These are phyloP conservation scores for Leucosticte australis DNA, from an alignment of 2,113 vertebrate species.

Conservation along the genomic window DNA sequence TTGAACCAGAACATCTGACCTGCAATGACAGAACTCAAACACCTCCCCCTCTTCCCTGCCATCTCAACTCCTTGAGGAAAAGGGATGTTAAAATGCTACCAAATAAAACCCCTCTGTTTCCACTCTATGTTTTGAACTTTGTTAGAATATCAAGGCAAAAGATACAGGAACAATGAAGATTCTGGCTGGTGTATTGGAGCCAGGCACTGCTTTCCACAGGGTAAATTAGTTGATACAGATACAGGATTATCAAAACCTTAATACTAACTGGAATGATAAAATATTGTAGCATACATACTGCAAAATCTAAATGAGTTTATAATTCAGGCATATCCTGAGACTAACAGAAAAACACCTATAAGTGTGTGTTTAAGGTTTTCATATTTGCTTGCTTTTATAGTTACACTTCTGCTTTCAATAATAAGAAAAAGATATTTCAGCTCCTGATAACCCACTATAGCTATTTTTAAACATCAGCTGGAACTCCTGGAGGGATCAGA, in stretches of 20 bases:
- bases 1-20: not conserved
- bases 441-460: not conserved
- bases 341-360: not conserved
- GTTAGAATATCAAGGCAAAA: not conserved
- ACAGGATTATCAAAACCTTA: not conserved
- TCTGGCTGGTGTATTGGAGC: not conserved
- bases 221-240: not conserved
- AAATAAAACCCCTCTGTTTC: not conserved
- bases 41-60: accelerated
- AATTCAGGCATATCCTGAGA: not conserved
- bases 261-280: not conserved
- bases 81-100: not conserved
- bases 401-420: not conserved
- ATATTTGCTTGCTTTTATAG: not conserved
- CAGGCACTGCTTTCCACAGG: not conserved
- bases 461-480: not conserved
- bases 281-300: not conserved
- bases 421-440: not conserved
- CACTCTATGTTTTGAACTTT: not conserved
- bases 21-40: not conserved
- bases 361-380: not conserved
- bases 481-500: not conserved
- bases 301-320: not conserved
- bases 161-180: not conserved
- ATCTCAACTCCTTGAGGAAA: not conserved